phyloP scores from a whole-genome alignment of 2,888 invertebrate genomes.

The Drosophila nigritarsus region DNA sequence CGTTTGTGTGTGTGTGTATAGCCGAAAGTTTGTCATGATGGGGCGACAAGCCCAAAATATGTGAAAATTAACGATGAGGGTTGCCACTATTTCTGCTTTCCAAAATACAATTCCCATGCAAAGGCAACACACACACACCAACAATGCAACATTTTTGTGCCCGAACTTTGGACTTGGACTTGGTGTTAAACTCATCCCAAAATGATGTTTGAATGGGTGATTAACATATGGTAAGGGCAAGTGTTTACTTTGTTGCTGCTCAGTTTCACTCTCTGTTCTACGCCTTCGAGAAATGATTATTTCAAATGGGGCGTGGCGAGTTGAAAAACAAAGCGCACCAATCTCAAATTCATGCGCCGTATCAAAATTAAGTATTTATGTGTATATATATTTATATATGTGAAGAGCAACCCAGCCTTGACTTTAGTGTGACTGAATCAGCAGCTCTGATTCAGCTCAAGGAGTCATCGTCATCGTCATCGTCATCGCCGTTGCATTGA shows the following conservation, averaged over 20 bases:
- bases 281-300: slow-evolving; percentile 21
- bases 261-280: slow-evolving; percentile 5
- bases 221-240: slow-evolving; percentile 68
- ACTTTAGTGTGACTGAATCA: slow-evolving; percentile 20
- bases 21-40: slow-evolving; percentile 32
- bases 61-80: slow-evolving; percentile 60
- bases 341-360: slow-evolving; percentile 12
- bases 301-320: slow-evolving; percentile 26
- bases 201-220: slow-evolving; percentile 66
- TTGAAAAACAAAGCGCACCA: slow-evolving; percentile 15
- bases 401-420: slow-evolving; percentile 3
- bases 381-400: neutral
- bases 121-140: slow-evolving; percentile 29
- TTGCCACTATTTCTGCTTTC: slow-evolving; percentile 66
- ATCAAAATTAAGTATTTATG: slow-evolving; percentile 1
- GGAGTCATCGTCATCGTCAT: slow-evolving; percentile 39
- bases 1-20: slow-evolving; percentile 6
- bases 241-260: slow-evolving; percentile 25
- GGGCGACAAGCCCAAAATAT: slow-evolving; percentile 38
- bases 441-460: slow-evolving; percentile 39
- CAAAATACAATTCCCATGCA: slow-evolving; percentile 61
- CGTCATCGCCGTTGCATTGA: slow-evolving; percentile 28
- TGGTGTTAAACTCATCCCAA: slow-evolving; percentile 61
- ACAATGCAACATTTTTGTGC: slow-evolving; percentile 46
- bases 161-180: slow-evolving; percentile 18